Base-by-base conservation (phyloP, 2,113 vertebrate species). In the Otis tarda region DNA sequence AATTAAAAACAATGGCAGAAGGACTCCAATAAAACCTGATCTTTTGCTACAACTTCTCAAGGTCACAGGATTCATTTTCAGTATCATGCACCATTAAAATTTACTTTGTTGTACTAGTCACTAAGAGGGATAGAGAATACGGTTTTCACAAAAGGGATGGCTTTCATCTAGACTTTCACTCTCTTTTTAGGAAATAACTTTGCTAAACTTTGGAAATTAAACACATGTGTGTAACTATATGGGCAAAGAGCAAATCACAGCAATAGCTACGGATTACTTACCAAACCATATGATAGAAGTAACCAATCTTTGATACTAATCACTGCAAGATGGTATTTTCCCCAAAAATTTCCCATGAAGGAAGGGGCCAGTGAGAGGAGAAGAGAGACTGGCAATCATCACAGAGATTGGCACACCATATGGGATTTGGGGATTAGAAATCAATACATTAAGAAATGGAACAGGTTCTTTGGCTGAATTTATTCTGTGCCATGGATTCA, bases 141-240 rank as follows among this genome's bases (percentile, higher is more conserved):
- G 84, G 69, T 90, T 97, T 97, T 87, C 85, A 96, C 73, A 65
- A 95, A 83, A 93, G 82, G 39, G 28, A 96, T 41, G 73, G 64
- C 93, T 97, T 97, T 97, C 94, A 97, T 96, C 90, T 97, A 95
- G 84, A 95, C 83, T 88, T 96, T 95, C 90, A 83, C 91, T 84
- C 80, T 95, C 94, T 96, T 97, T 95, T 96, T 68, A 94, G 84
- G 90, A 88, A 97, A 94, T 97, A 96, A 94, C 96, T 94, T 91
- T 30, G 82, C 87, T 95, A 89, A 95, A 96, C 94, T 97, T 93
- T 96, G 93, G 86, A 97, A 97, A 97, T 97, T 49, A 96, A 96
- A 97, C 95, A 96, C 95, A 96, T 85, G 90, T 97, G 97, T 97
- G 96, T 96, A 96, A 83, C 60, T 94, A 5, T 35, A 91, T 4